Evolutionary conservation across 2,888 invertebrate genomes (phyloP).

Genomic region (Eupeodes latifasciatus): DNA sequence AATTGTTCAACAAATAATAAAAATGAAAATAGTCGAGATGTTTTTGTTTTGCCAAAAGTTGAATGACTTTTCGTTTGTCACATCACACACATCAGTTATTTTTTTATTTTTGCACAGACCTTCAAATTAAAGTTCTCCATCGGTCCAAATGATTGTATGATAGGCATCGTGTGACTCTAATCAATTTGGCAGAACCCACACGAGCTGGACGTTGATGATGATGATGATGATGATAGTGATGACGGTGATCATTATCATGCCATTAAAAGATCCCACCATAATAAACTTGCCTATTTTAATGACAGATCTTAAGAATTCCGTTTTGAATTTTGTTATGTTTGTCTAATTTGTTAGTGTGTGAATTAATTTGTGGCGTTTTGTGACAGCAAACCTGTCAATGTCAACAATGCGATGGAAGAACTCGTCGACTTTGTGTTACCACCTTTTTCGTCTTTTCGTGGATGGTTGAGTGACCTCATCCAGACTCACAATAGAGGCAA

Average conservation of each 20-base stretch:
- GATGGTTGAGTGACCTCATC: slow-evolving; percentile 50
- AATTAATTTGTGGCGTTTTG: slow-evolving; percentile 22
- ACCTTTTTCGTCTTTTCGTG: slow-evolving; percentile 7
- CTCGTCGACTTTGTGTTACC: slow-evolving; percentile 13
- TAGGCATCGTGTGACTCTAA: slow-evolving; percentile 52
- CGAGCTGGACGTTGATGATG: neutral
- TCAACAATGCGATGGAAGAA: slow-evolving; percentile 10
- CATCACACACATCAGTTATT: neutral
- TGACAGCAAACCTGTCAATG: slow-evolving; percentile 43
- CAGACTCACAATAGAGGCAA: too few relatives aligned
- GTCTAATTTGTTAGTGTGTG: slow-evolving; percentile 23
- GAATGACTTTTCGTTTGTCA: slow-evolving; percentile 24
- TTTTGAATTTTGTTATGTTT: slow-evolving; percentile 13
- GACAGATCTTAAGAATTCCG: slow-evolving; percentile 24
- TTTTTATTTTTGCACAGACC: neutral
- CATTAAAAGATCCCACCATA: slow-evolving; percentile 1
- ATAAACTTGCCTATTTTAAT: neutral
- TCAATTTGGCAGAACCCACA: slow-evolving; percentile 40
- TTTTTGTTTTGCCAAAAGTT: slow-evolving; percentile 18
- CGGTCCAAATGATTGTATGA: slow-evolving; percentile 13
- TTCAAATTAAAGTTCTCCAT: neutral
- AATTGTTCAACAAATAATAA: neutral
- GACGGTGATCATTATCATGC: slow-evolving; percentile 11
- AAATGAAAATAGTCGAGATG: neutral
- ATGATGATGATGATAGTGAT: neutral